Evolutionary conservation across 2,888 invertebrate genomes (phyloP).

Genomic region (Brachynemurus nebulosus): DNA sequence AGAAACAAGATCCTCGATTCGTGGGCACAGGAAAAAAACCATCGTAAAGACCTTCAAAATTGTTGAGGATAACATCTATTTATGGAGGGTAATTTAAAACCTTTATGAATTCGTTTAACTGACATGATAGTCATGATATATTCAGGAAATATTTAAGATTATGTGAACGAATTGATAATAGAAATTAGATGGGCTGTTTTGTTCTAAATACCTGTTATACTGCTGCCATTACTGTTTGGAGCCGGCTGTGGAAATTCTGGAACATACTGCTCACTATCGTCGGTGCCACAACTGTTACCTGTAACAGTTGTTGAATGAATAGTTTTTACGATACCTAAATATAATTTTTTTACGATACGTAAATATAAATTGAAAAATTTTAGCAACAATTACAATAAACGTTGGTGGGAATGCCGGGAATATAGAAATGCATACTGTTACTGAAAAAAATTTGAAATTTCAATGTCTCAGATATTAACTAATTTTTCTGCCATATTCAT

Average conservation of each 20-base stretch:
- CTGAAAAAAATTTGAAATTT: too few relatives aligned
- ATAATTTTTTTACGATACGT: too few relatives aligned
- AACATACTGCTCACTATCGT: conserved; percentile 38
- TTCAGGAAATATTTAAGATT: background rate
- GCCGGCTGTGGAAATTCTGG: conserved; percentile 29
- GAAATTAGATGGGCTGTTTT: background rate
- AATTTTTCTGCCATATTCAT: too few relatives aligned
- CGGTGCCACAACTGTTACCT: conserved; percentile 39
- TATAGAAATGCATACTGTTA: too few relatives aligned
- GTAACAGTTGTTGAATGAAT: conserved; percentile 9
- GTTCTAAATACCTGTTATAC: background rate
- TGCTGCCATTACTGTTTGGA: background rate
- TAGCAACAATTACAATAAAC: too few relatives aligned
- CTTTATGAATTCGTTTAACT: background rate
- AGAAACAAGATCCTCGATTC: too few relatives aligned
- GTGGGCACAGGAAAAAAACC: too few relatives aligned
- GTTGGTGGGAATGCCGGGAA: too few relatives aligned
- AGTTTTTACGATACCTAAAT: too few relatives aligned
- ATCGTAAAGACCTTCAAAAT: too few relatives aligned
- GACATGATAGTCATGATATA: background rate
- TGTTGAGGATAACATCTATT: background rate
- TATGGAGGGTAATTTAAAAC: background rate
- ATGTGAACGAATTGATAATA: background rate
- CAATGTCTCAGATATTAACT: too few relatives aligned
- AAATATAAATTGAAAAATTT: too few relatives aligned